phyloP scores from a whole-genome alignment of 2,113 vertebrate genomes.

The Myanophis thanlyinensis region DNA sequence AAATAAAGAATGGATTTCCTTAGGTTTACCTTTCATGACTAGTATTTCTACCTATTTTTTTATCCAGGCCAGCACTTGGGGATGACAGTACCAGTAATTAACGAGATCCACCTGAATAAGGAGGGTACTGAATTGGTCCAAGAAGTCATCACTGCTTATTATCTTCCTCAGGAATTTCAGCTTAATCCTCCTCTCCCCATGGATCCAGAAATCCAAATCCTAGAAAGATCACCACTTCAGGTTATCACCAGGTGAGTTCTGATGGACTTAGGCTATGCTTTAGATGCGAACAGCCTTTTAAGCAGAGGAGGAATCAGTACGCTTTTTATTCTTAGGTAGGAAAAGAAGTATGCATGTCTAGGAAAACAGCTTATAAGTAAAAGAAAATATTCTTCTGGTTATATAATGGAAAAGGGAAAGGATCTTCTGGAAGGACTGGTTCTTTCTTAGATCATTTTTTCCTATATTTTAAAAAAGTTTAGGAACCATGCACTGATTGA shows the following conservation, averaged over 20 bases:
- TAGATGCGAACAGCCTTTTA: background rate
- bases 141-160: conserved; percentile 76
- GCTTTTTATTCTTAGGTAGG: background rate
- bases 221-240: conserved; percentile 67
- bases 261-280: background rate
- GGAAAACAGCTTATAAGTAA: background rate
- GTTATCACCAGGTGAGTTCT: conserved; percentile 76
- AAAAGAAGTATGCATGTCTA: background rate
- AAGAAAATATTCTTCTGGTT: background rate
- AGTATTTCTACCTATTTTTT: background rate
- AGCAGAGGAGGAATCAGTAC: background rate
- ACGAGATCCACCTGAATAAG: conserved; percentile 70
- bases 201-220: conserved; percentile 75
- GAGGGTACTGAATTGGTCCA: conserved; percentile 67
- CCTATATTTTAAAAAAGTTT: background rate
- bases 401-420: background rate
- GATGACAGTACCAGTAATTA: conserved; percentile 82
- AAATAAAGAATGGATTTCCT: background rate
- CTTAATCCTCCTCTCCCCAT: conserved; percentile 63
- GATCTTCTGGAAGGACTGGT: background rate
- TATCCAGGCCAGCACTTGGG: conserved; percentile 76
- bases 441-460: background rate
- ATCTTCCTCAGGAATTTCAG: conserved; percentile 77
- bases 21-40: background rate
- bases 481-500: background rate